These are phyloP conservation scores for Phoxinus phoxinus DNA, from an alignment of 2,113 vertebrate genomes.

Conservation along the genomic window DNA sequence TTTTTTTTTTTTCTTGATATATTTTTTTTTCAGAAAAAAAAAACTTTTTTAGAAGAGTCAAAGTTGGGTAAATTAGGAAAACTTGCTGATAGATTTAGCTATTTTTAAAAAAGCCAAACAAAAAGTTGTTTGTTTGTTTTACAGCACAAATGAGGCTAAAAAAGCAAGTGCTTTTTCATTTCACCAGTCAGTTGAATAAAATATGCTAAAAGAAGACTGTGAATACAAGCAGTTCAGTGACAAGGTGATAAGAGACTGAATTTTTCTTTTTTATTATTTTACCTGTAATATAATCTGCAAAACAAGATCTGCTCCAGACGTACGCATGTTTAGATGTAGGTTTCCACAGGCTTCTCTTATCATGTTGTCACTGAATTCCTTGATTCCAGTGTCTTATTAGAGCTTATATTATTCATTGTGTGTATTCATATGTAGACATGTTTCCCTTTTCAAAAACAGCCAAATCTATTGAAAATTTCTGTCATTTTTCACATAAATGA, in stretches of 20 bases:
- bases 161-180: not conserved
- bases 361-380: slow-evolving; percentile 15
- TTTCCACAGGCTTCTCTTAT: slow-evolving; percentile 24
- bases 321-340: slow-evolving; percentile 17
- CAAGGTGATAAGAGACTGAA: slow-evolving; percentile 24
- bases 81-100: not conserved
- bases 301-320: slow-evolving; percentile 17
- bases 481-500: not conserved
- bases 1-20: not conserved
- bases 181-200: slow-evolving; percentile 23
- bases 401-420: slow-evolving; percentile 21
- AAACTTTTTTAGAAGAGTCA: not conserved
- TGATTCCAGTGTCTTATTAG: slow-evolving; percentile 6
- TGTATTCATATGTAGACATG: no score
- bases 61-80: not conserved
- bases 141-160: slow-evolving; percentile 4
- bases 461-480: not conserved
- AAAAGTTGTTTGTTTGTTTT: slow-evolving; percentile 1
- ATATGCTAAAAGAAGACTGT: slow-evolving; percentile 19
- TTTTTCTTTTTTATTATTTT: slow-evolving; percentile 12
- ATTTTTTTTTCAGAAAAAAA: not conserved
- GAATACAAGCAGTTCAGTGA: not conserved
- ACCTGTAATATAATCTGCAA: slow-evolving; percentile 23
- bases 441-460: not conserved
- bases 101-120: slow-evolving; percentile 5